A percentile compares a stretch with the other conserved stretches of the same genome.
These are phyloP conservation scores for Hyaena hyaena DNA, from an alignment of 2,113 vertebrate genomes.

Conservation along the genomic window DNA sequence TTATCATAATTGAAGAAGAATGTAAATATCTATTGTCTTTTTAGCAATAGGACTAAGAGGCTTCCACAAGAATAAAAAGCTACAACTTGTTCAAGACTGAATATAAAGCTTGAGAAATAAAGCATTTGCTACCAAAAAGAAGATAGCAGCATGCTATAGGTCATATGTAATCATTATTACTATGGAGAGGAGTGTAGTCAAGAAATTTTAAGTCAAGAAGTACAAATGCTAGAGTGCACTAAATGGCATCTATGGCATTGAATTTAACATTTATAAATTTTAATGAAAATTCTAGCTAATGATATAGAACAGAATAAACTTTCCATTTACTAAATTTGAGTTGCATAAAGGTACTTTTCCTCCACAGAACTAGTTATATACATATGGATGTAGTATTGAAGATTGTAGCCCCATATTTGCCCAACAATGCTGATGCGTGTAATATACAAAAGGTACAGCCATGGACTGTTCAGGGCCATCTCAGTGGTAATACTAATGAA, in stretches of 20 bases:
- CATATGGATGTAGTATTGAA: background rate
- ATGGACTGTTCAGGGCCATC: background rate
- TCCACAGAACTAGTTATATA: background rate
- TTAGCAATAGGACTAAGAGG: background rate
- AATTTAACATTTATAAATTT: slow-evolving; percentile 16
- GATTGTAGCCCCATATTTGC: background rate
- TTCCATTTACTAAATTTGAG: background rate
- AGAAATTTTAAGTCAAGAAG: background rate
- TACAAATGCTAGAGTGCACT: background rate
- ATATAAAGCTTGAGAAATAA: slow-evolving; percentile 8
- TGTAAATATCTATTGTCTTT: background rate
- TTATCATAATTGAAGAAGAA: background rate
- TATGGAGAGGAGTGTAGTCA: background rate
- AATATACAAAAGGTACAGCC: background rate
- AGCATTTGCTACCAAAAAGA: background rate
- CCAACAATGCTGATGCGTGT: slow-evolving; percentile 13
- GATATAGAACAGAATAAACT: slow-evolving; percentile 19
- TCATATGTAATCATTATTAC: background rate
- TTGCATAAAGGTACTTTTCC: slow-evolving; percentile 16
- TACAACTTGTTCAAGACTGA: background rate
- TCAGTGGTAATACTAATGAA: slow-evolving; percentile 23
- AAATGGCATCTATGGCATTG: background rate
- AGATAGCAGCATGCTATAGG: background rate
- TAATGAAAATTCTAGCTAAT: slow-evolving; percentile 10
- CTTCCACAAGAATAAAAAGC: background rate